Conservation (phyloP, 2,113 vertebrate genomes). For the Porphyrio hochstetteri region DNA sequence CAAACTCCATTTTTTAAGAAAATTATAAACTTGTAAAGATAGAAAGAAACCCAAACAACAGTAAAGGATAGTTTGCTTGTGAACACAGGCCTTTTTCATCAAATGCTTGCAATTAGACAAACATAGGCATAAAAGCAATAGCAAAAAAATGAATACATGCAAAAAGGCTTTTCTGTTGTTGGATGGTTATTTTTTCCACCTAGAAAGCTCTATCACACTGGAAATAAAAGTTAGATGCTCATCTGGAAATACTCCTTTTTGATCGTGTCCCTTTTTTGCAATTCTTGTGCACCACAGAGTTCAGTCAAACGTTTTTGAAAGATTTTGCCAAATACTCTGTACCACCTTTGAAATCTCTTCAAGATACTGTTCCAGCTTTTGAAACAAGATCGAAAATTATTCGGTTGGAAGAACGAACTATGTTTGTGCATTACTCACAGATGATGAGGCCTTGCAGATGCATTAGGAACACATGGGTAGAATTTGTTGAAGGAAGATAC, state of each 20-base stretch:
- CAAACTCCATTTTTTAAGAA: background rate
- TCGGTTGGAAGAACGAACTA: background rate
- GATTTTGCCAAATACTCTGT: background rate
- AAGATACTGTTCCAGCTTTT: background rate
- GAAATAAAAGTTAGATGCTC: background rate
- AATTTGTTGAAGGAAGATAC: rapidly evolving
- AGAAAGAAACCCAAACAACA: background rate
- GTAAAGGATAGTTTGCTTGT: background rate
- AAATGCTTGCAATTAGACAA: background rate
- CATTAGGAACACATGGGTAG: background rate
- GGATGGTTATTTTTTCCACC: background rate
- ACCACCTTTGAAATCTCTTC: background rate
- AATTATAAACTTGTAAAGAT: background rate
- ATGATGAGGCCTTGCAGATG: background rate
- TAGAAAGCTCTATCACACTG: background rate
- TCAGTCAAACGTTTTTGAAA: background rate
- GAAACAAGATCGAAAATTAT: background rate
- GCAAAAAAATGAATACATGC: rapidly evolving
- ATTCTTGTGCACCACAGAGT: background rate
- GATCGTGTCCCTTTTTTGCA: background rate
- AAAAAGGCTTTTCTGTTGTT: background rate
- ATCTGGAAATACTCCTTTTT: background rate
- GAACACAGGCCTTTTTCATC: background rate
- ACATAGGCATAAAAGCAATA: background rate
- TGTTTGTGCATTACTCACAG: background rate